Base-by-base conservation (phyloP, 2,888 invertebrate genomes). In the Drosophila neonasuta region DNA sequence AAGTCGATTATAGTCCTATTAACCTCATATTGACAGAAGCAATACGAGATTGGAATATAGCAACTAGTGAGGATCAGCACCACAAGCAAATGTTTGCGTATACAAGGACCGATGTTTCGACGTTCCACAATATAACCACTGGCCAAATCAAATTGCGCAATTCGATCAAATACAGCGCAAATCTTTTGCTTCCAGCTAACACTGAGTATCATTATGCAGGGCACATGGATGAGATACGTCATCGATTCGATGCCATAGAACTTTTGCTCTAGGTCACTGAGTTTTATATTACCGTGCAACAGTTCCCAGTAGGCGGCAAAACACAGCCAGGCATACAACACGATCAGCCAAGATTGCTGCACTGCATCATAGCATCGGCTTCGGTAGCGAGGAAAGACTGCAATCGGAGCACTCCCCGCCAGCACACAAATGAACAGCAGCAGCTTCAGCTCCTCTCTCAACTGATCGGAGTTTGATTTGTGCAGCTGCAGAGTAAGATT, bases 221-320 rank as follows among this genome's bases (percentile, higher is more conserved):
- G 60, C 6, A 70, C 45, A 5, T 80, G 84, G 2, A 79, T 46
- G 2, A 83, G 42, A 52, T 80, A 79, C 0, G 66, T 68, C 0
- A 61, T 8, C 0, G 84, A 70, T 39, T 80, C 84, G 3, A 71
- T 49, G 5, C 56, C 41, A 17, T 74, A 74, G 5, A 80, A 66
- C 6, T 77, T 71, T 5, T 74, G 68, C 59, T 80, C 70, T 3
- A 80, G 42, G 5, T 65, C 61, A 9, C 58, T 55, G 6, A 64
- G 52, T 1, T 49, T 13, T 0, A 57, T 5, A 0, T 63, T 41
- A 7, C 55, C 6, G 0, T 49, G 15, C 2, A 52, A 10, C 30
- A 74, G 66, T 13, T 84, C 72, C 32, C 41, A 41, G 51, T 66
- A 81, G 11, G 74, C 68, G 9, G 66, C 54, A 0, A 20, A 0